A percentile compares a stretch with the other conserved stretches of the same genome.
phyloP scores from a whole-genome alignment of 64 coral and sea anemone genomes.

The Trachythela sp. region DNA sequence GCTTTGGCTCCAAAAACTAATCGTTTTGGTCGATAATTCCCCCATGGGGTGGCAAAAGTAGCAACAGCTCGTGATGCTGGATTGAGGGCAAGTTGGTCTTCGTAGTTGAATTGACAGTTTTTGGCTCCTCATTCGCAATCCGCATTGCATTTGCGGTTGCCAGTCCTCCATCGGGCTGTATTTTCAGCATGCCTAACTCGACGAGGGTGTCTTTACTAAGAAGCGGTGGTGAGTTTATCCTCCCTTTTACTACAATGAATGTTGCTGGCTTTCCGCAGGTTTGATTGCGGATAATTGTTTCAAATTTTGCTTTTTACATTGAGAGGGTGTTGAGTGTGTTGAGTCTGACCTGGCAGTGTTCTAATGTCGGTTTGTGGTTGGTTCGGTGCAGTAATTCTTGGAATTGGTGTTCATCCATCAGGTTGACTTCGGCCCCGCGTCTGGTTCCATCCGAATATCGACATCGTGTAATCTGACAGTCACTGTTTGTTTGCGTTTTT shows the following conservation, averaged over 20 bases:
- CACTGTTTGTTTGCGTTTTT: slow-evolving; percentile 37
- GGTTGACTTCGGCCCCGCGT: slow-evolving; percentile 46
- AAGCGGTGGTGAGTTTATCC: slow-evolving; percentile 63
- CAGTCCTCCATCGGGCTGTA: slow-evolving; percentile 39
- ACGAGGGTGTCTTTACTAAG: slow-evolving; percentile 34
- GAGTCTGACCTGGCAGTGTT: slow-evolving; percentile 29
- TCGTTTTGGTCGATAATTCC: slow-evolving; percentile 15
- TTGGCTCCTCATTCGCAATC: not conserved
- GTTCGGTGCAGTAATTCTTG: slow-evolving; percentile 39
- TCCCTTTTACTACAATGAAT: slow-evolving; percentile 53
- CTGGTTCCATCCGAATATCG: slow-evolving; percentile 42
- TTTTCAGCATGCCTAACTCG: slow-evolving; percentile 39
- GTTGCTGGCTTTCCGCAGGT: slow-evolving; percentile 53
- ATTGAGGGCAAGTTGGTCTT: not conserved
- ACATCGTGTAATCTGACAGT: slow-evolving; percentile 47
- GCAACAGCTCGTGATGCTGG: not conserved
- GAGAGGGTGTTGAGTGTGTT: slow-evolving; percentile 45
- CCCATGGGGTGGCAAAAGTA: not conserved
- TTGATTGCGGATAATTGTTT: slow-evolving; percentile 44
- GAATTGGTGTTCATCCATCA: slow-evolving; percentile 59
- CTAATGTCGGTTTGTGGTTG: slow-evolving; percentile 24
- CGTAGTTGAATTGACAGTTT: not conserved
- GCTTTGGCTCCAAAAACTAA: slow-evolving; percentile 34
- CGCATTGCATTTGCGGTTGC: slow-evolving; percentile 32
- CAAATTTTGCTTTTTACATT: slow-evolving; percentile 55